phyloP scores from a whole-genome alignment of 2,113 vertebrate genomes.

The Sander lucioperca region DNA sequence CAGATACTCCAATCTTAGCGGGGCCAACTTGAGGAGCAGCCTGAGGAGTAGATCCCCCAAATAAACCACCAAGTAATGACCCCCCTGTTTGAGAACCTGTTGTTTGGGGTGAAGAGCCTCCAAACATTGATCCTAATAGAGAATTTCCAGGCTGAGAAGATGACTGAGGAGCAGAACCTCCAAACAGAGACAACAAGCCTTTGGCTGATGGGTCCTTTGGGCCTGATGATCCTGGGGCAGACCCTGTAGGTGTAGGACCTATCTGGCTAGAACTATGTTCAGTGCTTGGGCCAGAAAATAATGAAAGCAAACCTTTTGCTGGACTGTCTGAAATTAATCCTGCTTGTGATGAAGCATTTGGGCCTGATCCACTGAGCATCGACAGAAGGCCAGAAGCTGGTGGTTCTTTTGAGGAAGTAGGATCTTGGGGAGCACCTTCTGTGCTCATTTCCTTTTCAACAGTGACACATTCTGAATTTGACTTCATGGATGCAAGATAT shows the following conservation, averaged over 20 bases:
- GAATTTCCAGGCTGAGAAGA: constrained; percentile 81
- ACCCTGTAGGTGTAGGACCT: constrained; percentile 17
- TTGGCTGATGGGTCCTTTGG: constrained; percentile 60
- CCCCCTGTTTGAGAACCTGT: constrained; percentile 64
- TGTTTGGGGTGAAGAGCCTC: constrained; percentile 81
- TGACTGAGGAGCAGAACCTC: constrained; percentile 62
- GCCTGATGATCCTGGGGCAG: constrained; percentile 35
- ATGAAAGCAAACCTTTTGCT: constrained; percentile 85
- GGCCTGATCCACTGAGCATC: constrained; percentile 49
- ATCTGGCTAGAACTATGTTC: constrained; percentile 4
- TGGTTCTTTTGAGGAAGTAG: constrained; percentile 36
- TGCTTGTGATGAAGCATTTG: constrained; percentile 47
- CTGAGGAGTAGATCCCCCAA: constrained; percentile 68
- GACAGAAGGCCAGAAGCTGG: constrained; percentile 43
- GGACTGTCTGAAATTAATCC: constrained; percentile 47
- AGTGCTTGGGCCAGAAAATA: constrained; percentile 78
- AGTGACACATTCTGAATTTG: constrained; percentile 28
- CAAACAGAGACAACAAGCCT: constrained; percentile 75
- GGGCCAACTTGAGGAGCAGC: constrained; percentile 42
- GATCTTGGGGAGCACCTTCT: constrained; percentile 31
- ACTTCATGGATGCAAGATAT: constrained; percentile 7
- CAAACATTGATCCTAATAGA: constrained; percentile 87
- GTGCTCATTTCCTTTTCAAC: constrained; percentile 33
- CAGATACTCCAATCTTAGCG: constrained; percentile 44
- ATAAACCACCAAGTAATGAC: constrained; percentile 75